Conservation (phyloP, 2,113 vertebrate genomes). For the Passerina amoena region DNA sequence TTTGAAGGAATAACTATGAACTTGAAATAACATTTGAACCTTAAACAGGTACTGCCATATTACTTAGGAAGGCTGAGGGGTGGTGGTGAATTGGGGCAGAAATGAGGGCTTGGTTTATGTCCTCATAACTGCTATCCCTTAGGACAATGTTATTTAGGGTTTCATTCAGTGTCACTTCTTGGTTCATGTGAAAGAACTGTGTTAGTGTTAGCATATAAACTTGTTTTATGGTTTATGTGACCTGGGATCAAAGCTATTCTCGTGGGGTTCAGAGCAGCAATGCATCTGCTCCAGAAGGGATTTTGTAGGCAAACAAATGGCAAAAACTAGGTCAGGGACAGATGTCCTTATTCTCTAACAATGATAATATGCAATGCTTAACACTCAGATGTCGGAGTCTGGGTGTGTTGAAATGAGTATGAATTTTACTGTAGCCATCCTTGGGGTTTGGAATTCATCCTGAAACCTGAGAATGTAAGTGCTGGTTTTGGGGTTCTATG, state of each 20-base stretch:
- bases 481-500: neutral
- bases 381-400: neutral
- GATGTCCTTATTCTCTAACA: neutral
- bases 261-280: neutral
- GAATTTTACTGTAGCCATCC: neutral
- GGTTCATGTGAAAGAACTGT: slow-evolving; percentile 33
- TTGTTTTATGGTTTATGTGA: neutral
- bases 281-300: neutral
- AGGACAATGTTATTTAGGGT: neutral
- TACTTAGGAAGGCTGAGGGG: neutral
- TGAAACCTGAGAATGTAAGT: neutral
- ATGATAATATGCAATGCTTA: neutral
- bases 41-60: neutral
- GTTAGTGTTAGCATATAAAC: neutral
- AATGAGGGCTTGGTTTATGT: neutral
- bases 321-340: neutral
- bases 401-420: rapidly evolving
- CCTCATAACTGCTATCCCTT: neutral
- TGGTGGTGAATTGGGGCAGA: neutral
- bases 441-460: neutral
- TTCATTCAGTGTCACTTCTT: neutral
- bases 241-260: slow-evolving; percentile 13
- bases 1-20: neutral
- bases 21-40: neutral
- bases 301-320: slow-evolving; percentile 19